Conservation (phyloP, 1,140 invertebrate genomes). For the Lanistes nyassanus region DNA sequence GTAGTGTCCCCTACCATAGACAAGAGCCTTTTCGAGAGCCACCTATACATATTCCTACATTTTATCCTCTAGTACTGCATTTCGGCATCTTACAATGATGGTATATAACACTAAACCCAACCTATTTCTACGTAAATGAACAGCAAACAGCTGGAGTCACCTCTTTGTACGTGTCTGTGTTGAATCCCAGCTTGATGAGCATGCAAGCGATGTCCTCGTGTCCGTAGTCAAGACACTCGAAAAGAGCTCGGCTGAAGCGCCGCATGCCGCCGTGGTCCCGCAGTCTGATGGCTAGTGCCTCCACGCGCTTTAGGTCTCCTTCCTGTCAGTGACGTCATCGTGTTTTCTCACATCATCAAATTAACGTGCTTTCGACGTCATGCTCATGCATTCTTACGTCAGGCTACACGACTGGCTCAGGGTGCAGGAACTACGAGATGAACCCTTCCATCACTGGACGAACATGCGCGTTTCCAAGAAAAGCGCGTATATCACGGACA, state of each 20-base stretch:
- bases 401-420: too few relatives aligned
- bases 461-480: too few relatives aligned
- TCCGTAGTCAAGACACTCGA: constrained; percentile 56
- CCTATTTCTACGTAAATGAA: too few relatives aligned
- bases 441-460: too few relatives aligned
- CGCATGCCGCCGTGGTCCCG: constrained; percentile 45
- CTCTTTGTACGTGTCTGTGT: constrained; percentile 58
- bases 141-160: too few relatives aligned
- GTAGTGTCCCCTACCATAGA: too few relatives aligned
- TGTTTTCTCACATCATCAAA: too few relatives aligned
- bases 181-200: constrained; percentile 52
- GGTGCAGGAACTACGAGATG: too few relatives aligned
- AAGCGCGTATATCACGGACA: too few relatives aligned
- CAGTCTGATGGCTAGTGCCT: constrained; percentile 44
- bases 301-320: constrained; percentile 46
- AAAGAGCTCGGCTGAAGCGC: constrained; percentile 46
- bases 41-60: neutral
- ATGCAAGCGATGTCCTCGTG: constrained; percentile 53
- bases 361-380: too few relatives aligned
- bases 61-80: neutral
- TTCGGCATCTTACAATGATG: neutral
- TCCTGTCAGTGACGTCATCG: constrained; percentile 27
- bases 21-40: neutral
- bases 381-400: too few relatives aligned
- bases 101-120: neutral